Evolutionary conservation across 2,113 vertebrate species (phyloP).

Genomic region (rabbit (Oryctolagus cuniculus)): DNA sequence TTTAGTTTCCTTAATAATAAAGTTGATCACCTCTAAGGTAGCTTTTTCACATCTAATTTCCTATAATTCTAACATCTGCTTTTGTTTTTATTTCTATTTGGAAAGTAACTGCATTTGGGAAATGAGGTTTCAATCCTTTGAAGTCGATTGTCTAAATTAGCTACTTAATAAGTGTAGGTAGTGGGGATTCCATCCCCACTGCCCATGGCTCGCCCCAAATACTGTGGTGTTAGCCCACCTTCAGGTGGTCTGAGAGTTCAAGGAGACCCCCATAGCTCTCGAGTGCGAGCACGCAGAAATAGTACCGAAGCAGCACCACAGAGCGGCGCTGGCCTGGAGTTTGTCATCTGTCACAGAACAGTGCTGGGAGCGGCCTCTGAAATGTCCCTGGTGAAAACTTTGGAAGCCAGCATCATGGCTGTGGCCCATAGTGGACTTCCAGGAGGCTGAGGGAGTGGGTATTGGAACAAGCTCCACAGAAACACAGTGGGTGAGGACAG

Average conservation of each 20-base stretch:
- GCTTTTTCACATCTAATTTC: constrained; percentile 37
- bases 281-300: background rate
- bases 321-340: background rate
- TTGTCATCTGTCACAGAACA: background rate
- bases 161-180: background rate
- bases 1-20: background rate
- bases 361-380: background rate
- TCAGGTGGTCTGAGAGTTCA: background rate
- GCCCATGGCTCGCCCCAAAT: background rate
- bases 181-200: background rate
- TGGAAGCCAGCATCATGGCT: accelerated
- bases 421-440: background rate
- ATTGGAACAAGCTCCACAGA: no score
- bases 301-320: background rate
- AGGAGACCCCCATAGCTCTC: background rate
- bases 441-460: background rate
- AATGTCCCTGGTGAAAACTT: background rate
- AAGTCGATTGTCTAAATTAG: background rate
- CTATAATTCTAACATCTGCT: constrained; percentile 2
- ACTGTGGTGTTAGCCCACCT: no score
- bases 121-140: background rate
- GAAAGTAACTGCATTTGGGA: constrained; percentile 29
- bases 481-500: background rate
- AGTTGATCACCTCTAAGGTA: background rate
- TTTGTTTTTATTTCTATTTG: constrained; percentile 28